These are phyloP conservation scores for Epizoanthus fatuus DNA, from an alignment of 92 coral and sea anemone species.

Conservation along the genomic window DNA sequence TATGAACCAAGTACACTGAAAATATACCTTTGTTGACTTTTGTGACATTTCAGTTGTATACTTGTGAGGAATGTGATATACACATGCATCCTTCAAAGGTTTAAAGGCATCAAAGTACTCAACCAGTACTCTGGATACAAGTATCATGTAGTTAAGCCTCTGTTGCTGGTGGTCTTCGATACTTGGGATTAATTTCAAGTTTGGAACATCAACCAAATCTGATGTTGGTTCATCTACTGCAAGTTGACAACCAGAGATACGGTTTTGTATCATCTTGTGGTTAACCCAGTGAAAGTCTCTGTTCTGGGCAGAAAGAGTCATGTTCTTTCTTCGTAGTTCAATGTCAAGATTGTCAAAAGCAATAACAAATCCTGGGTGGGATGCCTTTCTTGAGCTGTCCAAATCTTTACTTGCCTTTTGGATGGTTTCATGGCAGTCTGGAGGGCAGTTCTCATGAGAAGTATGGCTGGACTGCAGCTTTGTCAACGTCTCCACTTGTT, in stretches of 20 bases:
- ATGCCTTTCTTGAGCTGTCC: background rate
- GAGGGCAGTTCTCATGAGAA: slow-evolving; percentile 5
- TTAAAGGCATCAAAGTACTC: slow-evolving; percentile 51
- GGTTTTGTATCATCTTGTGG: slow-evolving; percentile 45
- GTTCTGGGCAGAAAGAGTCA: slow-evolving; percentile 32
- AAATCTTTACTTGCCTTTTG: background rate
- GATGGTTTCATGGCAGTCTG: slow-evolving; percentile 1
- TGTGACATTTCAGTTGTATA: slow-evolving; percentile 64
- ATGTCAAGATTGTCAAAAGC: slow-evolving; percentile 53
- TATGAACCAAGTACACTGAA: too few species aligned
- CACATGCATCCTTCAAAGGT: slow-evolving; percentile 47
- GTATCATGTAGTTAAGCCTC: slow-evolving; percentile 62
- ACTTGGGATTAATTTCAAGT: slow-evolving; percentile 61
- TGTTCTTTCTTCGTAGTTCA: slow-evolving; percentile 18
- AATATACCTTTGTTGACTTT: slow-evolving; percentile 66
- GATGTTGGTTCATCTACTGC: slow-evolving; percentile 30
- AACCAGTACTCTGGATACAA: slow-evolving; percentile 70
- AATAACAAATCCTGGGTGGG: slow-evolving; percentile 47
- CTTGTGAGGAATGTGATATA: slow-evolving; percentile 68
- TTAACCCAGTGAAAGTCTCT: slow-evolving; percentile 58
- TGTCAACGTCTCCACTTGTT: slow-evolving; percentile 5
- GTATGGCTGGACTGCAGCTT: background rate
- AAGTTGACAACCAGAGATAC: slow-evolving; percentile 51
- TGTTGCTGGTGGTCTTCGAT: slow-evolving; percentile 57
- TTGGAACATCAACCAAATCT: slow-evolving; percentile 60